Conservation (phyloP, 2,797 vertebrate species). For the Pipistrellus kuhlii region DNA sequence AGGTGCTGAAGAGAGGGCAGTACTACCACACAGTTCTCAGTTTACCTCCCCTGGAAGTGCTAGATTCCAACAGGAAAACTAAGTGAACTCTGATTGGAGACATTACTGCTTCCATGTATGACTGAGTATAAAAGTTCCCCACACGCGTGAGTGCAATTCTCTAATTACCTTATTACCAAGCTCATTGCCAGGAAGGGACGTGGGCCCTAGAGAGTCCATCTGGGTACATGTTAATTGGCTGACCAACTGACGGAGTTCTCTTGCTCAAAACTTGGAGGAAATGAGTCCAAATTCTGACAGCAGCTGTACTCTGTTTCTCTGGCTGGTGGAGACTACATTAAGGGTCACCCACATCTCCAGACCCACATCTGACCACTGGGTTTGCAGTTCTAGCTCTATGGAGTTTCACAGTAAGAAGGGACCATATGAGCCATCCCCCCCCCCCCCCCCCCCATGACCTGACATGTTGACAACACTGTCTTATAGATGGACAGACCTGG, state of each 20-base stretch:
- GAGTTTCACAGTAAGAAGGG: background rate
- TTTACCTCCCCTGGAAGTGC: background rate
- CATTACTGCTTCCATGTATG: background rate
- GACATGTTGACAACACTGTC: background rate
- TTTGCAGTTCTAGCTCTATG: background rate
- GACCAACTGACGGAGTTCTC: background rate
- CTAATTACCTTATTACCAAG: background rate
- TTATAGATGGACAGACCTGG: background rate
- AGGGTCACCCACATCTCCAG: background rate
- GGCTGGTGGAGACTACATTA: background rate
- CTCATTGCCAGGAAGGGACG: background rate
- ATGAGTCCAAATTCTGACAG: background rate
- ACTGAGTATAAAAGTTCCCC: background rate
- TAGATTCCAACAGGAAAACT: background rate
- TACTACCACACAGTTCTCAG: background rate
- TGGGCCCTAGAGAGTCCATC: background rate
- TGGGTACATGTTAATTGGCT: background rate
- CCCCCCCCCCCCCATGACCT: too few species aligned
- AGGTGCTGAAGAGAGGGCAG: background rate
- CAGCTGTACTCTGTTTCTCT: background rate
- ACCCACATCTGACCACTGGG: background rate
- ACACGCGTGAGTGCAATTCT: background rate
- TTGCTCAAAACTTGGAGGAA: background rate
- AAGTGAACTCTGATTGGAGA: background rate
- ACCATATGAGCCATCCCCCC: background rate